Evolutionary conservation across 2,888 invertebrate species (phyloP), one percentile per base, ranked within the genome.

Genomic region (Epirrhoe tristata): DNA sequence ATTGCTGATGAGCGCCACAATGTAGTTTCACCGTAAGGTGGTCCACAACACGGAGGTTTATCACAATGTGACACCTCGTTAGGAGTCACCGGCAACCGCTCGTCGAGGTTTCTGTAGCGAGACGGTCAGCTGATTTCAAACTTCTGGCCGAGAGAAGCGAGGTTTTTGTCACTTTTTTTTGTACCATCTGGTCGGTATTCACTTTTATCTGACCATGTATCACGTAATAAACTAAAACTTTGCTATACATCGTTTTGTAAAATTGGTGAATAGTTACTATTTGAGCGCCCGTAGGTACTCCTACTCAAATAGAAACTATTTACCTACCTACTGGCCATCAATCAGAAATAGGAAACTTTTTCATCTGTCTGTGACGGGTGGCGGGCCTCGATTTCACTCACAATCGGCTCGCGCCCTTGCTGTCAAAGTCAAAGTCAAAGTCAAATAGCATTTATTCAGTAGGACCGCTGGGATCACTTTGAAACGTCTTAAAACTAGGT

Each of bases 31-130:
- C 36, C 51, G n/a, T 59, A n/a, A n/a, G n/a, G 51, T 39, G 24
- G 24, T 24, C 24, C 24, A 24, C 6, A 34, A 6, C 58, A 6
- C 58, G 32, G 39, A 39, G 8, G 32, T 43, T 52, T 8, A 31
- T 53, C 63, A 63, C 31, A 5, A 7, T 55, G 55, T 39, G 62
- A 51, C 62, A 57, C 57, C n/a, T n/a, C 63, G 43, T 43, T 51
- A 31, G 7, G n/a, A 60, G 52, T 59, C 24, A 3, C 24, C 24
- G 31, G 6, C 52, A n/a, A 24, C 24, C 24, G 14, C 8, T 31
- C 53, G 6, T 34, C 34, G 34, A 5, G 5, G 34, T 34, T 7
- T 34, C 34, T 34, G 34, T 43, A 8, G 12, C 39, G 12, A 7
- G 12, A 43, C 12, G 39, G 12, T 43, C 39, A 43, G 39, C 39